A percentile compares a stretch with the other conserved stretches of the same genome.
phyloP scores from a whole-genome alignment of 2,888 invertebrate species.

The Nemotelus nigrinus region DNA sequence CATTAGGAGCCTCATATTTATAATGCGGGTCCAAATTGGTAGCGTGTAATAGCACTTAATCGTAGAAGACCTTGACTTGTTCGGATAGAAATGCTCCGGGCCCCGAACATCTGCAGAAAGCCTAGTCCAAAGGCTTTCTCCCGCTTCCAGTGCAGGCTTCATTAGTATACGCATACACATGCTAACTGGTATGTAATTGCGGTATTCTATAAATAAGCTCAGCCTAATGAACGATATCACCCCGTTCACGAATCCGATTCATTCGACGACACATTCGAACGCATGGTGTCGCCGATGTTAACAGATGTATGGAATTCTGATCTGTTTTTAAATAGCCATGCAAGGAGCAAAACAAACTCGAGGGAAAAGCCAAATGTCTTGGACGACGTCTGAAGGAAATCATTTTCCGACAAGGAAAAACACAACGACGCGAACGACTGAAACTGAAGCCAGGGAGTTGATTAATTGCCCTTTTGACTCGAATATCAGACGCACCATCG shows the following conservation, averaged over 20 bases:
- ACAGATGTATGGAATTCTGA: conserved; percentile 33
- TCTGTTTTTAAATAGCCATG: conserved; percentile 38
- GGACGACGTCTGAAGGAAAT: conserved; percentile 13
- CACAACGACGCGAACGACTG: conserved; percentile 11
- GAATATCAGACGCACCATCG: conserved; percentile 43
- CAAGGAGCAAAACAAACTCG: conserved; percentile 16
- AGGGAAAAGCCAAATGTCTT: conserved; percentile 14
- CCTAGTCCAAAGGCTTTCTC: not conserved
- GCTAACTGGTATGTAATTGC: conserved; percentile 11
- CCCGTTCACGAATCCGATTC: conserved; percentile 37
- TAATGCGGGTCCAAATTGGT: conserved; percentile 7
- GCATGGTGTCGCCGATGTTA: conserved; percentile 10
- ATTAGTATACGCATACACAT: not conserved
- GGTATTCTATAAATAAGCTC: conserved; percentile 35
- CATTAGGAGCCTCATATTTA: conserved; percentile 29
- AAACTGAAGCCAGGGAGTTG: conserved; percentile 22
- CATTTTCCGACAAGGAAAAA: not conserved
- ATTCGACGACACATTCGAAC: not conserved
- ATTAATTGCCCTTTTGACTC: conserved; percentile 42
- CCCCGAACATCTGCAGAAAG: not conserved
- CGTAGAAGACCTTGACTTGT: conserved; percentile 32
- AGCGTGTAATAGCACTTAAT: conserved; percentile 38
- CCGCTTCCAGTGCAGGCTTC: not conserved
- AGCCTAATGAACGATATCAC: conserved; percentile 41
- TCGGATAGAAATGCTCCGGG: not conserved